Percentiles rank a stretch among this genome's conserved stretches.
These are phyloP conservation scores for Hephaestus fuliginosus DNA, from an alignment of 2,797 vertebrate genomes.

Conservation along the genomic window DNA sequence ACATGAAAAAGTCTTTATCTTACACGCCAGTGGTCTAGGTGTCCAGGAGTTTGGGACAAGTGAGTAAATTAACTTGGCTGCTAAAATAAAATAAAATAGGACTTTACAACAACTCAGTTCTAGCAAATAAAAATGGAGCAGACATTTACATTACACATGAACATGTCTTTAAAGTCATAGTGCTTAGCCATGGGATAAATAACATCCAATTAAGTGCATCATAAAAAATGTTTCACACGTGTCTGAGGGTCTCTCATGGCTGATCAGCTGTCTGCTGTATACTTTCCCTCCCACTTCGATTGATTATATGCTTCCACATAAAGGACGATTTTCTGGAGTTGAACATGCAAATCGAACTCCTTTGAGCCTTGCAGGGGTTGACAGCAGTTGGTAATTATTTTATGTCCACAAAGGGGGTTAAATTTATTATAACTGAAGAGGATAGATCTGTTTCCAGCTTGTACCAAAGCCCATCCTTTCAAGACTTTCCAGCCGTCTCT, in stretches of 20 bases:
- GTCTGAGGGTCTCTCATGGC: slow-evolving; percentile 2
- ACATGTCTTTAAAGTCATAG: not conserved
- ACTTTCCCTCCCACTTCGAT: not conserved
- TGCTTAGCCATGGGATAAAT: not conserved
- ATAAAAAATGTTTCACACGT: not conserved
- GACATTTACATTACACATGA: not conserved
- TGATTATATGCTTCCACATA: slow-evolving; percentile 13
- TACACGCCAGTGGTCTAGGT: not conserved
- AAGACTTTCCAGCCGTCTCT: slow-evolving; percentile 34
- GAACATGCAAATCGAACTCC: slow-evolving; percentile 27
- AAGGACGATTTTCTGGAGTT: not conserved
- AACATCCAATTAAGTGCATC: not conserved
- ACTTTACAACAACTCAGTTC: not conserved
- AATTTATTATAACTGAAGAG: slow-evolving; percentile 34
- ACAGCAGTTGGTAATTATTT: slow-evolving; percentile 48
- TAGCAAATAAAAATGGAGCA: not conserved
- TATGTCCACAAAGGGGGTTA: slow-evolving; percentile 28
- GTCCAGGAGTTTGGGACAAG: not conserved
- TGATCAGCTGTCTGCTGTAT: not conserved
- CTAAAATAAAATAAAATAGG: not conserved
- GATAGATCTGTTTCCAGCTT: slow-evolving; percentile 47
- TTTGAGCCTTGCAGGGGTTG: slow-evolving; percentile 7
- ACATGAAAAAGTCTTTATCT: not conserved
- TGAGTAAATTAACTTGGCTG: not conserved
- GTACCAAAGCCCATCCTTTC: slow-evolving; percentile 40